A percentile compares a stretch with the other conserved stretches of the same genome.
These are phyloP conservation scores for Schrankia costaestrigalis DNA, from an alignment of 2,888 invertebrate species.

Conservation along the genomic window DNA sequence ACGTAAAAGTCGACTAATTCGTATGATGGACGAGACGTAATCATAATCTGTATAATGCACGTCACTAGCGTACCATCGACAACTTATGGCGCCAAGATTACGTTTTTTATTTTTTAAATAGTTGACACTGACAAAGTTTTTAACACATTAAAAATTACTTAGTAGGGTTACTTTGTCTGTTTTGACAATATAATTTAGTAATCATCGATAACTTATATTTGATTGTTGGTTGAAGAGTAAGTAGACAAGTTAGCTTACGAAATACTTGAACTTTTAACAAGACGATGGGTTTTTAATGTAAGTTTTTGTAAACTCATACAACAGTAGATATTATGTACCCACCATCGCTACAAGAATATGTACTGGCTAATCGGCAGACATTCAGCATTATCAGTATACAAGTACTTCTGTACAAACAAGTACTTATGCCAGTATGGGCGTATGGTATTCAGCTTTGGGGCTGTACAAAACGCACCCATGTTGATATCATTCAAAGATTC, in stretches of 20 bases:
- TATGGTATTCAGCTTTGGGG: too few relatives aligned
- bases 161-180: conserved; percentile 6
- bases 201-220: conserved; percentile 4
- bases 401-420: too few relatives aligned
- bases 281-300: too few relatives aligned
- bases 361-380: too few relatives aligned
- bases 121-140: conserved; percentile 42
- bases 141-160: conserved; percentile 25
- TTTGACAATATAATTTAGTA: conserved; percentile 12
- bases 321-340: too few relatives aligned
- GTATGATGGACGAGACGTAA: conserved; percentile 45
- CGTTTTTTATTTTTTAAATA: conserved; percentile 33
- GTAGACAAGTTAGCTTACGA: conserved; percentile 8
- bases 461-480: too few relatives aligned
- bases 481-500: too few relatives aligned
- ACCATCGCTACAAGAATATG: too few relatives aligned
- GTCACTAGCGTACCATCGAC: conserved; percentile 40
- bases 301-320: too few relatives aligned
- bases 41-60: conserved; percentile 50
- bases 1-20: conserved; percentile 48
- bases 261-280: conserved; percentile 7
- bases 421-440: too few relatives aligned
- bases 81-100: conserved; percentile 48
- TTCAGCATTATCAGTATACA: too few relatives aligned
- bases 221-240: conserved; percentile 5